These are phyloP conservation scores for Phalera bucephala DNA, from an alignment of 2,888 invertebrate species.

Conservation along the genomic window DNA sequence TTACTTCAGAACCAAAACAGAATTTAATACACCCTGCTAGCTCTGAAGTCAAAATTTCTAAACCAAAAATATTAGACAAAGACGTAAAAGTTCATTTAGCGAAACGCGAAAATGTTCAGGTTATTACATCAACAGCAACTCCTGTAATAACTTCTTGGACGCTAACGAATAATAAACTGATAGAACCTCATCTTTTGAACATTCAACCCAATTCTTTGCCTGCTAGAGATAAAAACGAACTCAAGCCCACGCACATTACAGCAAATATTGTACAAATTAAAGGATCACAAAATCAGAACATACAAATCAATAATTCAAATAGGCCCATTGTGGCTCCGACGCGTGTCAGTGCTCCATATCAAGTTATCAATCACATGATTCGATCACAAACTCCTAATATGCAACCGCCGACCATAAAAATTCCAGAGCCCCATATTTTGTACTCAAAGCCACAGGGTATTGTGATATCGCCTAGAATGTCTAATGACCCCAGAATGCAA, in stretches of 20 bases:
- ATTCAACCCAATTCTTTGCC: conserved; percentile 47
- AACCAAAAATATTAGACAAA: conserved; percentile 45
- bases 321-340: conserved; percentile 60
- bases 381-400: conserved; percentile 69
- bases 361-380: conserved; percentile 71
- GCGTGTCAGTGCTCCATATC: conserved; percentile 66
- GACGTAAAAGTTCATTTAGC: conserved; percentile 59
- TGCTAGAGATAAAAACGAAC: conserved; percentile 56
- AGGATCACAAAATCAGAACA: conserved; percentile 49
- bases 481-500: conserved; percentile 63
- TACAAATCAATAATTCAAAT: conserved; percentile 48
- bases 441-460: conserved; percentile 75
- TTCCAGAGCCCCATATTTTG: conserved; percentile 81
- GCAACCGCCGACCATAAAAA: conserved; percentile 86
- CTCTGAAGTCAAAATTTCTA: conserved; percentile 60
- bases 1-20: conserved; percentile 74
- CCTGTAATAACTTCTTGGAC: conserved; percentile 84
- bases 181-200: conserved; percentile 66
- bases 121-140: conserved; percentile 68
- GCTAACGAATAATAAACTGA: conserved; percentile 70
- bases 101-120: conserved; percentile 58
- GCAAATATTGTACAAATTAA: conserved; percentile 75
- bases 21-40: conserved; percentile 30
- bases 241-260: conserved; percentile 62
- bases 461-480: conserved; percentile 69